These are phyloP conservation scores for Phodopus roborovskii DNA, from an alignment of 2,113 vertebrate species.

Conservation along the genomic window DNA sequence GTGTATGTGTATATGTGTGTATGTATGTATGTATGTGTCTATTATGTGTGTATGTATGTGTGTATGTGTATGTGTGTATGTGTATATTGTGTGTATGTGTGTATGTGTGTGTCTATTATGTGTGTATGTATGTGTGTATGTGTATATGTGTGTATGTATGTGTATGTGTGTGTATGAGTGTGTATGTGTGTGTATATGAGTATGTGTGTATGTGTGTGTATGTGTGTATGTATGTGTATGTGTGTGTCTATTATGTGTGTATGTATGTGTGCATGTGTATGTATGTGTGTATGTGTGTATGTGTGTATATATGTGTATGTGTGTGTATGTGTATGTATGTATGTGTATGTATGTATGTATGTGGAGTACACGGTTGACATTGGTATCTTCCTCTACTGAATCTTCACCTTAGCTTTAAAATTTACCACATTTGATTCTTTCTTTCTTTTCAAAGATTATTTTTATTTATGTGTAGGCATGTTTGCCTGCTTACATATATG, in stretches of 20 bases:
- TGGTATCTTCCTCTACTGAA: background rate
- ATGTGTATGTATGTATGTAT: too few species aligned
- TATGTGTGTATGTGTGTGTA: accelerated
- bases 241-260: too few species aligned
- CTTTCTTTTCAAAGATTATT: background rate
- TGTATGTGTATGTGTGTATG: too few species aligned
- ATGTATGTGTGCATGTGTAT: too few species aligned
- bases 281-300: too few species aligned
- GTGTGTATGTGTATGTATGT: too few species aligned
- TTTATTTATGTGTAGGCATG: background rate
- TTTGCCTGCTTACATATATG: background rate
- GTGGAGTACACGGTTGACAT: background rate
- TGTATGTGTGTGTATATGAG: background rate
- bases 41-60: background rate
- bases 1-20: too few species aligned
- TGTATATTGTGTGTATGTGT: background rate
- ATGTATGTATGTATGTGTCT: too few species aligned
- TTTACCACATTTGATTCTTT: too few species aligned
- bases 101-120: background rate
- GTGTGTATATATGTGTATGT: too few species aligned
- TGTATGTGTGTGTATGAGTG: background rate
- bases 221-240: too few species aligned
- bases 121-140: background rate
- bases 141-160: background rate
- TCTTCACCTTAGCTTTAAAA: background rate